Base-by-base conservation (phyloP, 2,888 invertebrate genomes). In the Vanessa cardui region DNA sequence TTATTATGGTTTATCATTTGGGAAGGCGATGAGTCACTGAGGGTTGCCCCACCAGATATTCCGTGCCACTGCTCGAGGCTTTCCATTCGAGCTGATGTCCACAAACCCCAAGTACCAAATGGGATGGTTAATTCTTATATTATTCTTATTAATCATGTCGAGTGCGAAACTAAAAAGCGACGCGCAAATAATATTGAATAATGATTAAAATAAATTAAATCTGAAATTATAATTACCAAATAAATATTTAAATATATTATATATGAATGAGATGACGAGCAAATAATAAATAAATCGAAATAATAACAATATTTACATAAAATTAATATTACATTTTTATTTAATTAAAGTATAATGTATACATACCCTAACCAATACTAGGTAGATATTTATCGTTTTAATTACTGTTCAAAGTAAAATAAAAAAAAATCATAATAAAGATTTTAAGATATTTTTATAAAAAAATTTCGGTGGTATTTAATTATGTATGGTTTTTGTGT, bases 181-280 rank as follows among this genome's bases (percentile, higher is more conserved):
- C 78, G 76, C 80, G 88, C 89, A 85, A 86, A 81, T 80, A 62
- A 72, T 70, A 73, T 60, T 31, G 68, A 68, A 66, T 18, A 66
- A 74, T 68, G 68, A 73, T 68, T 66, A 33, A 58, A 52, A 59
- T 33, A 18, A 31, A 60, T 21, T 7, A 12, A 66, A 61, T 15
- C 16, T n/a, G 12, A 49, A 26, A 54, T 50, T 45, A 20, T n/a
- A 58, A 44, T 52, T 58, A 46, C 54, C 39, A 70, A 71, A 65
- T 58, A 80, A 83, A 79, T 78, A 81, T 79, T 80, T 72, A 76
- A 70, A 70, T 75, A 75, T 79, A 79, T 79, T 77, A 75, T 78
- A 70, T 68, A 88, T 86, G 85, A 75, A 85, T 85, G 87, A 80
- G 74, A 83, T 87, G 90, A 78, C 80, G 88, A 87, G 91, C 90